phyloP scores from a whole-genome alignment of 2,888 invertebrate species.

The Therioaphis trifolii region DNA sequence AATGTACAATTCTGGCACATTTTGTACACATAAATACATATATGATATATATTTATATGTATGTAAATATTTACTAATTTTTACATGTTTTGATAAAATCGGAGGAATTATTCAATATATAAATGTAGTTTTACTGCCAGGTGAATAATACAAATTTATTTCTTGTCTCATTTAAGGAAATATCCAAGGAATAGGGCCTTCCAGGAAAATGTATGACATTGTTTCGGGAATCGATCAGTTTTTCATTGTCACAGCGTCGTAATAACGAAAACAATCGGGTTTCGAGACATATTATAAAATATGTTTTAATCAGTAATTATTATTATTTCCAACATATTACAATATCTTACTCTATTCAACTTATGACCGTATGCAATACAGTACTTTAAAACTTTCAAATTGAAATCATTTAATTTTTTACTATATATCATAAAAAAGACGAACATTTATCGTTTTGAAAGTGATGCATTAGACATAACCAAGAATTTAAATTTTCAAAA shows the following conservation, averaged over 20 bases:
- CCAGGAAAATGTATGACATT: background rate
- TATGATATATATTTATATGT: no score
- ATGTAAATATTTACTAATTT: background rate
- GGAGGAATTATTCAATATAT: background rate
- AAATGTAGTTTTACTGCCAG: background rate
- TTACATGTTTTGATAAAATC: background rate
- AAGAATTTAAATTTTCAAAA: no score
- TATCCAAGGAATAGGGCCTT: background rate
- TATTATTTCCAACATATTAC: background rate
- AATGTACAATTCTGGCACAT: no score
- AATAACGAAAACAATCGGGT: background rate
- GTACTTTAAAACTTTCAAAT: no score
- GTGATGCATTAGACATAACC: no score
- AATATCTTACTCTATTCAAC: no score
- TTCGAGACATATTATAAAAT: background rate
- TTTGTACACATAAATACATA: background rate
- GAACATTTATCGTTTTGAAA: no score
- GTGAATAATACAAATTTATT: background rate
- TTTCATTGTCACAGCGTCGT: constrained; percentile 30
- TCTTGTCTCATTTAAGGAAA: background rate
- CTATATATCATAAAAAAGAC: no score
- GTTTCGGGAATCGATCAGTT: background rate
- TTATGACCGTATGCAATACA: no score
- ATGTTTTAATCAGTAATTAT: background rate
- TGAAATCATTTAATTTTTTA: no score